Evolutionary conservation across 2,888 invertebrate genomes (phyloP).

Genomic region (Punctoribates punctum): DNA sequence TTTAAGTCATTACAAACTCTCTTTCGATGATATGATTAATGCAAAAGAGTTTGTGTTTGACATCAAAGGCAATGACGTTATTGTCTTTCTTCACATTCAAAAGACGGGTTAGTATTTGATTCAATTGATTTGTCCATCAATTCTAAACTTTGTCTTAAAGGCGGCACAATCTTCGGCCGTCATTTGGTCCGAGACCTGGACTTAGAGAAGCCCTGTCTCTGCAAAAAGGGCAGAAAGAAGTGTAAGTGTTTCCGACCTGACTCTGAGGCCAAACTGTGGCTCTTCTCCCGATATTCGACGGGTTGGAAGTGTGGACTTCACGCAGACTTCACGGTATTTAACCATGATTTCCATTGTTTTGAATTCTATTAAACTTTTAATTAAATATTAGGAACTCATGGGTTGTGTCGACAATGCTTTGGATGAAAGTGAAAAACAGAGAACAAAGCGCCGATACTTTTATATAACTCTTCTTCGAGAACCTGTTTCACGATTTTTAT

Average conservation of each 20-base stretch:
- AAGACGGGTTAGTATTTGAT: constrained; percentile 70
- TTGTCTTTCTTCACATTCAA: constrained; percentile 97
- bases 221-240: constrained; percentile 47
- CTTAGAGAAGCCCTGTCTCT: constrained; percentile 75
- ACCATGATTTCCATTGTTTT: background rate
- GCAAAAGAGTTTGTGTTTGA: constrained; percentile 47
- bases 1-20: constrained; percentile 7
- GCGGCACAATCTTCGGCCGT: constrained; percentile 88
- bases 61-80: constrained; percentile 75
- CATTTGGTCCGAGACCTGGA: constrained; percentile 94
- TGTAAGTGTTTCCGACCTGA: constrained; percentile 52
- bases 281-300: constrained; percentile 94
- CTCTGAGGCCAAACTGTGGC: constrained; percentile 78
- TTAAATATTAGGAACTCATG: constrained; percentile 65
- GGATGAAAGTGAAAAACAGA: constrained; percentile 79
- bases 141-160: constrained; percentile 42
- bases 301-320: constrained; percentile 98
- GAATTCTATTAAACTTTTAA: background rate
- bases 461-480: constrained; percentile 93
- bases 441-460: constrained; percentile 66
- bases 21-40: constrained; percentile 44
- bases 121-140: background rate
- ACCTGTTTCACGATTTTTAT: constrained; percentile 86
- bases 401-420: constrained; percentile 85
- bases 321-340: constrained; percentile 79